A percentile compares a stretch with the other conserved stretches of the same genome.
Conservation (phyloP, 1,140 invertebrate species). For the Plodia interpunctella region DNA sequence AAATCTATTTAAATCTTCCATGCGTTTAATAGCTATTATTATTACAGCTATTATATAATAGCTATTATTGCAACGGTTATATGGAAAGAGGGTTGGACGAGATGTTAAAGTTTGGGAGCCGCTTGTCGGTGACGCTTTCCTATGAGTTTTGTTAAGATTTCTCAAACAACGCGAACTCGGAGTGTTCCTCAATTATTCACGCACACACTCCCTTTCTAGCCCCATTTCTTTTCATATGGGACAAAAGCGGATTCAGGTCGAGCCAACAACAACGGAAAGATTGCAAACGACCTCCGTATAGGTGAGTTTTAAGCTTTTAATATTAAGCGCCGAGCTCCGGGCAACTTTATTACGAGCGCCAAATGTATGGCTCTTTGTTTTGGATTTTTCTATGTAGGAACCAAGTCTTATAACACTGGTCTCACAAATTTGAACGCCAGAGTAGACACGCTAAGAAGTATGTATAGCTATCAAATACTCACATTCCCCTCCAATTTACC, state of each 20-base stretch:
- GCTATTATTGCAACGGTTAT: too few relatives aligned
- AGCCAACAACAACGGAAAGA: constrained; percentile 63
- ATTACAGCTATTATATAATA: too few relatives aligned
- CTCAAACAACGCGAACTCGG: constrained; percentile 35
- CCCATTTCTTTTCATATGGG: constrained; percentile 60
- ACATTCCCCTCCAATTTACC: constrained; percentile 3
- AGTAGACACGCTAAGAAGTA: too few relatives aligned
- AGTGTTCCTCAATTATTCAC: constrained; percentile 67
- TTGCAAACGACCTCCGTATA: constrained; percentile 57
- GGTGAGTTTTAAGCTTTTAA: constrained; percentile 52
- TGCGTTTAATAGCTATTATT: too few relatives aligned
- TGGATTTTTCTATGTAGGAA: not conserved
- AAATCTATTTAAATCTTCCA: too few relatives aligned
- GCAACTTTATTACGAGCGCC: constrained; percentile 51
- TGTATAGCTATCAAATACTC: not conserved
- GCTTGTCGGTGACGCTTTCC: constrained; percentile 25
- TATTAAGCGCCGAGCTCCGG: constrained; percentile 39
- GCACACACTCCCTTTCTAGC: constrained; percentile 55
- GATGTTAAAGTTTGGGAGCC: not conserved
- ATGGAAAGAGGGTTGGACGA: too few relatives aligned
- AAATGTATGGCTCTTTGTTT: constrained; percentile 22
- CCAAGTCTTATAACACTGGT: not conserved
- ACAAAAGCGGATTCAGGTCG: constrained; percentile 67
- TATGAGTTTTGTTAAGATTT: constrained; percentile 63
- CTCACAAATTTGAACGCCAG: too few relatives aligned